A percentile compares a stretch with the other conserved stretches of the same genome.
Conservation (phyloP, 2,888 invertebrate genomes). For the Dusona sp. region DNA sequence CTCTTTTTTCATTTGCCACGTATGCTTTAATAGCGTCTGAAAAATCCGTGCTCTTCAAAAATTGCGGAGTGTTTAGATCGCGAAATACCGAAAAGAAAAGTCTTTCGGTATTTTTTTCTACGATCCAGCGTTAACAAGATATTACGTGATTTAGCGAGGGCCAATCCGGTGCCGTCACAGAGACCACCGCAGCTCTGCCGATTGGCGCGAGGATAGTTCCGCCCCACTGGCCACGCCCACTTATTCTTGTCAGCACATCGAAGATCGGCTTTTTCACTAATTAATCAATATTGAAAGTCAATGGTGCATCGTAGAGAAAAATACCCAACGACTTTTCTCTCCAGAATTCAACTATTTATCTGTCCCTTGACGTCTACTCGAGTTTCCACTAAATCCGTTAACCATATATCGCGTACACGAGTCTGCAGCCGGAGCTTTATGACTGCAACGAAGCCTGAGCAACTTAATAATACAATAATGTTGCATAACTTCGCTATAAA, state of each 20-base stretch:
- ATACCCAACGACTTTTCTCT: background rate
- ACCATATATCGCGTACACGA: background rate
- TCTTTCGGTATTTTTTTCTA: too few relatives aligned
- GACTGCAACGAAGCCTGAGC: too few relatives aligned
- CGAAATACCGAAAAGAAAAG: background rate
- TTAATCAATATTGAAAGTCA: background rate
- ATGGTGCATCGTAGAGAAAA: background rate
- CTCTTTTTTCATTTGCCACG: background rate
- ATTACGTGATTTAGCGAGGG: too few relatives aligned
- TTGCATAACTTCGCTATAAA: background rate
- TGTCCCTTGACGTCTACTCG: background rate
- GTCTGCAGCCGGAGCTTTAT: background rate
- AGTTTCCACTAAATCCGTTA: background rate
- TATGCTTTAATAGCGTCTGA: background rate
- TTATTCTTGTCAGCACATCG: too few relatives aligned
- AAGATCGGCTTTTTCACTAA: background rate
- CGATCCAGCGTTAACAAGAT: too few relatives aligned
- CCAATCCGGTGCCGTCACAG: too few relatives aligned
- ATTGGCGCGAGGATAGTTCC: background rate
- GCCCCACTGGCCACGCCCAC: too few relatives aligned
- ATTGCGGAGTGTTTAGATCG: background rate
- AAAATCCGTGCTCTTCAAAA: background rate
- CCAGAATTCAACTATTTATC: too few relatives aligned
- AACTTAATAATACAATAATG: background rate
- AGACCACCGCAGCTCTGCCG: too few relatives aligned